Conservation (phyloP, 2,113 vertebrate genomes). For the Gallinago paraguaiae region DNA sequence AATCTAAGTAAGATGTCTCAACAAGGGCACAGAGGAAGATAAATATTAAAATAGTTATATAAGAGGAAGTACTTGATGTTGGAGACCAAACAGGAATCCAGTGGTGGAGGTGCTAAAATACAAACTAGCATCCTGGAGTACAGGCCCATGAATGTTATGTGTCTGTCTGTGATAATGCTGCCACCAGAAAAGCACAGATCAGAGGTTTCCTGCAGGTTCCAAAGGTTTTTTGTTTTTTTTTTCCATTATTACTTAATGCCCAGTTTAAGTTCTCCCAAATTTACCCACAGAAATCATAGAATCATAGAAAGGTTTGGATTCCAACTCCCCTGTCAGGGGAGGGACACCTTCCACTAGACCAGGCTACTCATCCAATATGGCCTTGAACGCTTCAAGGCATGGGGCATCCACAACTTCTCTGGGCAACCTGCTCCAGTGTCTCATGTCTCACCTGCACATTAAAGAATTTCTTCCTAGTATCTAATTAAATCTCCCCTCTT, state of each 20-base stretch:
- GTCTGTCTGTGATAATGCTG: background rate
- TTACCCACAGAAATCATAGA: background rate
- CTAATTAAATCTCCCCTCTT: background rate
- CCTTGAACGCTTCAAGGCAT: background rate
- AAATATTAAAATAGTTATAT: background rate
- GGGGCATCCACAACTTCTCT: background rate
- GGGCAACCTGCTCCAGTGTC: background rate
- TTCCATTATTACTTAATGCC: background rate
- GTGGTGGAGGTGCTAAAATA: background rate
- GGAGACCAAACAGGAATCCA: background rate
- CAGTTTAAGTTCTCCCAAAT: background rate
- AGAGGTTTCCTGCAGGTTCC: background rate
- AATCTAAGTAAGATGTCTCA: background rate
- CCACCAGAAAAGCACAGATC: background rate
- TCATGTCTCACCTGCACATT: background rate
- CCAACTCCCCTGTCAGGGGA: background rate
- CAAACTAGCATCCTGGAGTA: background rate
- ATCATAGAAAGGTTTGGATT: background rate
- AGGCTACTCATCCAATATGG: background rate
- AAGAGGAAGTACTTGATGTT: background rate
- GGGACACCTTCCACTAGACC: background rate
- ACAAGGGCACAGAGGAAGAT: background rate
- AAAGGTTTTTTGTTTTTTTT: background rate
- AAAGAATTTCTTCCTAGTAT: background rate
- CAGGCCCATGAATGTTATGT: accelerated